These are phyloP conservation scores for Holacanthus passer DNA, from an alignment of 2,113 vertebrate genomes.

Conservation along the genomic window DNA sequence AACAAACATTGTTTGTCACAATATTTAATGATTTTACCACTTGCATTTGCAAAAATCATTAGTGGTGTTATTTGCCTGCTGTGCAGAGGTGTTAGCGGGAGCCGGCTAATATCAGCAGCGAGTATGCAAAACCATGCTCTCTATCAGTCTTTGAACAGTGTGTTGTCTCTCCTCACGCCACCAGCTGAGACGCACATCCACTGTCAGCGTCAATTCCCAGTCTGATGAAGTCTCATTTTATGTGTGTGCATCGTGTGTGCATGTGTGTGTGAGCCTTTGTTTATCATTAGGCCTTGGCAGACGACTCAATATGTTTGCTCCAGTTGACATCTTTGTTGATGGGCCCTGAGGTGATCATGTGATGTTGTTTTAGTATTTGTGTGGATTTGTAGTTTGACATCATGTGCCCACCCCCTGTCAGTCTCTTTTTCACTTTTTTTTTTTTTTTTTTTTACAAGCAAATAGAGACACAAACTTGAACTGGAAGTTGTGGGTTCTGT, in stretches of 20 bases:
- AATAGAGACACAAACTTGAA: neutral
- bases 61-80: constrained; percentile 68
- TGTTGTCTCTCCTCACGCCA: constrained; percentile 56
- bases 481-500: neutral
- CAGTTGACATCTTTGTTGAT: constrained; percentile 56
- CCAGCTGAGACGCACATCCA: constrained; percentile 67
- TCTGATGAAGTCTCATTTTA: constrained; percentile 28
- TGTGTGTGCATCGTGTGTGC: constrained; percentile 23
- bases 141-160: constrained; percentile 70
- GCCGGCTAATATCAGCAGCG: constrained; percentile 60
- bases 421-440: neutral
- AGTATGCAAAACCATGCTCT: constrained; percentile 72
- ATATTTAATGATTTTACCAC: constrained; percentile 71
- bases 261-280: constrained; percentile 45
- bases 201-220: constrained; percentile 59
- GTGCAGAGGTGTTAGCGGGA: constrained; percentile 52
- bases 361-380: constrained; percentile 47
- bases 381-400: constrained; percentile 27
- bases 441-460: neutral
- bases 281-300: constrained; percentile 56
- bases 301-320: constrained; percentile 60
- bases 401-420: neutral
- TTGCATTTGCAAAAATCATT: constrained; percentile 78
- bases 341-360: constrained; percentile 46
- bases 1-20: constrained; percentile 60